A percentile compares a stretch with the other conserved stretches of the same genome.
Conservation (phyloP, 1,140 invertebrate species). For the Hormaphis cornu region DNA sequence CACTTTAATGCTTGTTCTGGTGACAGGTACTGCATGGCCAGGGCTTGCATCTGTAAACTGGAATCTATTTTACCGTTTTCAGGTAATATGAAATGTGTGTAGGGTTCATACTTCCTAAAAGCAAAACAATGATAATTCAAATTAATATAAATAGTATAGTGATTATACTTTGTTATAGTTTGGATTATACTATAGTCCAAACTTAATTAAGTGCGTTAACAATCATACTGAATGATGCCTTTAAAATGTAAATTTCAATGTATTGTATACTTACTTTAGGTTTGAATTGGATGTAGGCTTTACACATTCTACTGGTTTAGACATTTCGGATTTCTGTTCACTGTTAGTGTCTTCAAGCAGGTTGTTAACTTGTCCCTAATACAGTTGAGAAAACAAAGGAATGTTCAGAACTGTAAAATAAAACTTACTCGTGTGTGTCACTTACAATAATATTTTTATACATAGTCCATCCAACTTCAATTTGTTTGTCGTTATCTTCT, state of each 20-base stretch:
- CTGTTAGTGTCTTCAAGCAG: slow-evolving; percentile 23
- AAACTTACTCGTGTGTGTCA: not conserved
- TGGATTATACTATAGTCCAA: too few species aligned
- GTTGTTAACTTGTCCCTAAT: slow-evolving; percentile 34
- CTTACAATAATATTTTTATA: slow-evolving; percentile 35
- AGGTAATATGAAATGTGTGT: slow-evolving; percentile 1
- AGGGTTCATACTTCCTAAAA: slow-evolving; percentile 2
- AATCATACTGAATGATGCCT: not conserved
- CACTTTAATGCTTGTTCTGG: slow-evolving; percentile 11
- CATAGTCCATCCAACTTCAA: slow-evolving; percentile 35
- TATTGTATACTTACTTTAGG: slow-evolving; percentile 15
- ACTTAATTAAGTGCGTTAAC: not conserved
- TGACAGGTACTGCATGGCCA: slow-evolving; percentile 33
- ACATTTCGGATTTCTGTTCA: not conserved
- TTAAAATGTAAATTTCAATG: not conserved
- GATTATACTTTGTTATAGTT: too few species aligned
- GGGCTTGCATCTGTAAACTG: slow-evolving; percentile 32
- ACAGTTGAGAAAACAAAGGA: not conserved
- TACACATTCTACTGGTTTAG: not conserved
- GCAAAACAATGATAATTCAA: not conserved
- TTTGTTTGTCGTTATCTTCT: slow-evolving; percentile 5
- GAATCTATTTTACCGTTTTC: slow-evolving; percentile 27
- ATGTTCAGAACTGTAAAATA: not conserved
- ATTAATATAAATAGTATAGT: not conserved
- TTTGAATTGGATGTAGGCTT: not conserved